A percentile compares a stretch with the other conserved stretches of the same genome.
Evolutionary conservation across 2,797 vertebrate genomes (phyloP).

Genomic region (Sus cebifrons): DNA sequence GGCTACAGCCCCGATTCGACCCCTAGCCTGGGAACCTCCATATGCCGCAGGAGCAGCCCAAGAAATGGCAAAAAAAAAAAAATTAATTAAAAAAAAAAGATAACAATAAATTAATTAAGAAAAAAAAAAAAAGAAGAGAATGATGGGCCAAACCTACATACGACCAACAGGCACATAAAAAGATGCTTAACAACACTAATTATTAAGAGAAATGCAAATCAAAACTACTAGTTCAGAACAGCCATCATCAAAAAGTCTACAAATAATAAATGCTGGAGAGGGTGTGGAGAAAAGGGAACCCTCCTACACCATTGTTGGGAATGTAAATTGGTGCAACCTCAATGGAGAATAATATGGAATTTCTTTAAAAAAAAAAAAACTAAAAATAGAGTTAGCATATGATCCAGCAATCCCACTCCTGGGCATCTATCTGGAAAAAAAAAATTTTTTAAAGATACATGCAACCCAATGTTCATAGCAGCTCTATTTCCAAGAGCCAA

Average conservation of each 20-base stretch:
- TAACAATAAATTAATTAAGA: too few relatives aligned
- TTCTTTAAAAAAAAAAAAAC: background rate
- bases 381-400: background rate
- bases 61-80: too few relatives aligned
- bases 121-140: background rate
- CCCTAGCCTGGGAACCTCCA: too few relatives aligned
- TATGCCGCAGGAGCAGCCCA: too few relatives aligned
- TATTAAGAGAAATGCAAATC: background rate
- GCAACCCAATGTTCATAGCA: too few relatives aligned
- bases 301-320: background rate
- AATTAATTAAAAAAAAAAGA: too few relatives aligned
- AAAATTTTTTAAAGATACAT: too few relatives aligned
- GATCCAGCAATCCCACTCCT: background rate
- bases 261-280: background rate
- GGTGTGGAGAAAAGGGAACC: background rate
- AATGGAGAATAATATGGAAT: background rate
- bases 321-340: background rate
- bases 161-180: background rate
- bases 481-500: background rate
- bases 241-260: background rate
- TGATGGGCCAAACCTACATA: background rate
- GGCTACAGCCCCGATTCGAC: too few relatives aligned
- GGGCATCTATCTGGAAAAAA: background rate
- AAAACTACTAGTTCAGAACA: background rate
- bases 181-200: background rate